Base-by-base conservation (phyloP, 1,140 invertebrate species). In the Musca vetustissima region DNA sequence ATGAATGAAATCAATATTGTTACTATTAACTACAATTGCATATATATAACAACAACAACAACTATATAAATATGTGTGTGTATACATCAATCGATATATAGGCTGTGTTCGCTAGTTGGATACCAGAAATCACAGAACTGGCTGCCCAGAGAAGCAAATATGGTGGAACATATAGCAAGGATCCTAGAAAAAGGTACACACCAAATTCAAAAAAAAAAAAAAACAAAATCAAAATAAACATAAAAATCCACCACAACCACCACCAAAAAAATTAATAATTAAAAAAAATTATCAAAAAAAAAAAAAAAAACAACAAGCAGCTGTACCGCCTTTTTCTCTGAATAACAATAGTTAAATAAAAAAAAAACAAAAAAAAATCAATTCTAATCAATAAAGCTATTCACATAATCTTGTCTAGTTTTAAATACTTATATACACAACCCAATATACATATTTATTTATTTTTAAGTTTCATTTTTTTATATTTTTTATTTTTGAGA, bases 81-180 rank as follows among this genome's bases (percentile, higher is more conserved):
- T 43, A 43, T 43, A 43, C 36, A 61, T 70, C 66, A 64, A 69
- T 67, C 74, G 77, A 72, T 81, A 76, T 79, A 75, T 93, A 95
- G 93, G 93, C 93, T 89, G 93, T 98, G 89, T 98, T 98, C 92
- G 95, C 96, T 88, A 97, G 94, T 90, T 97, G 94, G 93, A 96
- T 98, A 87, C 96, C 96, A 85, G 96, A 98, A 91, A 98, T 98
- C 88, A 96, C 94, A 85, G 95, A 97, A 88, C 93, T 98, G 87
- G 92, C 96, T 86, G 95, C 95, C 85, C 94, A 95, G 88, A 91
- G 95, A 85, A 92, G 94, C 89, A 97, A 97, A 90, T 98, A 97
- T 90, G 95, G 95, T 89, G 96, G 96, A 87, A 91, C 93, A 86
- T 97, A 96, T 91, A 96, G 93, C 89, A 94, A 95, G 89, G 95